A percentile compares a stretch with the other conserved stretches of the same genome.
Evolutionary conservation across 2,797 vertebrate species (phyloP).

Genomic region (Acipenser oxyrinchus): DNA sequence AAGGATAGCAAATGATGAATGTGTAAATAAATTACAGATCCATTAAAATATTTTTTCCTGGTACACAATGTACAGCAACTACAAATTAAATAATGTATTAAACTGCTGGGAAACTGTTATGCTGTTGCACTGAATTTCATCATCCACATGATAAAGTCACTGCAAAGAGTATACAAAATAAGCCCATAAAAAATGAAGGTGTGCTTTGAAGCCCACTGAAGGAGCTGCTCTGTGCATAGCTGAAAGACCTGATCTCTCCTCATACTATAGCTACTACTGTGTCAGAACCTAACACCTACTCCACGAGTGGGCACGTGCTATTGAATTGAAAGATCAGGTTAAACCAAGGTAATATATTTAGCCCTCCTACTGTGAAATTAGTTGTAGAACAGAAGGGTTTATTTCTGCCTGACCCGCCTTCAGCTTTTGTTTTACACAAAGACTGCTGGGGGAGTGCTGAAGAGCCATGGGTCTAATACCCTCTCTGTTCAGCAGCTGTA

Average conservation of each 20-base stretch:
- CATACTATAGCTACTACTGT: neutral
- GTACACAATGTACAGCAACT: too few species aligned
- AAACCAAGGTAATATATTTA: neutral
- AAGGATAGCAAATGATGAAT: too few species aligned
- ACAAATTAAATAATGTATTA: too few species aligned
- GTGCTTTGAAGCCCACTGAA: too few species aligned
- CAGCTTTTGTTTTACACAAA: neutral
- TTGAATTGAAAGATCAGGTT: neutral
- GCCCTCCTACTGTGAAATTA: neutral
- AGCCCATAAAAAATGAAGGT: too few species aligned
- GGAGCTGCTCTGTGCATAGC: too few species aligned
- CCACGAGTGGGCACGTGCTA: neutral
- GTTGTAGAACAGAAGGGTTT: neutral
- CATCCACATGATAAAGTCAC: too few species aligned
- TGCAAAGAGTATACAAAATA: too few species aligned
- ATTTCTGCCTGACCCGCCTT: neutral
- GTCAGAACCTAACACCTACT: neutral
- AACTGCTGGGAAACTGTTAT: too few species aligned
- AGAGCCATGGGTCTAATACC: neutral
- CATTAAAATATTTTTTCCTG: too few species aligned
- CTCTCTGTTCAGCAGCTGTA: neutral
- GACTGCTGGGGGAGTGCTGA: neutral
- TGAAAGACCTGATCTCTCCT: neutral
- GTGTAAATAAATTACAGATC: too few species aligned
- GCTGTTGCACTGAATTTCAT: too few species aligned